These are phyloP conservation scores for Cybosia mesomella DNA, from an alignment of 2,888 invertebrate genomes.

Conservation along the genomic window DNA sequence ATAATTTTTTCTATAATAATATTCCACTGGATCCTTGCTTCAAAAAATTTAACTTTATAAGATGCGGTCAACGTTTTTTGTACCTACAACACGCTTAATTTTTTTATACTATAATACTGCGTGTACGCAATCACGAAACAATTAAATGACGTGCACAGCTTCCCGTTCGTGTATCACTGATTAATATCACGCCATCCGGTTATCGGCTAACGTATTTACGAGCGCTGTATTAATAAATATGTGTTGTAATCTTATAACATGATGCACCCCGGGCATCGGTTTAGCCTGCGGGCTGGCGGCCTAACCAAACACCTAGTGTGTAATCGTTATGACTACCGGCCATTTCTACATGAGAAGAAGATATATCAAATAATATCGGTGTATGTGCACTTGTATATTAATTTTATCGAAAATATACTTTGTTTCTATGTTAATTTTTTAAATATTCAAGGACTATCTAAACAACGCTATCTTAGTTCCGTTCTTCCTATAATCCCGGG, in stretches of 20 bases:
- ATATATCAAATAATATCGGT: too few relatives aligned
- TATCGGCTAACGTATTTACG: slow-evolving; percentile 60
- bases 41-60: not conserved
- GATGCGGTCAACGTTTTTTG: not conserved
- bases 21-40: too few relatives aligned
- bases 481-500: too few relatives aligned
- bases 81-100: not conserved
- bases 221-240: slow-evolving; percentile 57
- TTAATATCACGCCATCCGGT: slow-evolving; percentile 43
- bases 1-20: too few relatives aligned
- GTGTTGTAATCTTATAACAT: slow-evolving; percentile 61
- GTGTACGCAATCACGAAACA: slow-evolving; percentile 27
- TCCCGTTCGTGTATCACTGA: slow-evolving; percentile 32
- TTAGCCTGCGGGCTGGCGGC: slow-evolving; percentile 31
- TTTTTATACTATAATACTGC: not conserved
- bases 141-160: slow-evolving; percentile 28
- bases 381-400: not conserved
- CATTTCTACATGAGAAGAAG: too few relatives aligned
- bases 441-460: too few relatives aligned
- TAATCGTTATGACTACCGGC: slow-evolving; percentile 71
- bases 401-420: too few relatives aligned
- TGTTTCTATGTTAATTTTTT: too few relatives aligned
- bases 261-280: slow-evolving; percentile 45
- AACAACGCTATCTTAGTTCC: too few relatives aligned
- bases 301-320: slow-evolving; percentile 65